Evolutionary conservation across 1,140 invertebrate species (phyloP), one percentile per base, ranked within the genome.

Genomic region (Gryllus bimaculatus): DNA sequence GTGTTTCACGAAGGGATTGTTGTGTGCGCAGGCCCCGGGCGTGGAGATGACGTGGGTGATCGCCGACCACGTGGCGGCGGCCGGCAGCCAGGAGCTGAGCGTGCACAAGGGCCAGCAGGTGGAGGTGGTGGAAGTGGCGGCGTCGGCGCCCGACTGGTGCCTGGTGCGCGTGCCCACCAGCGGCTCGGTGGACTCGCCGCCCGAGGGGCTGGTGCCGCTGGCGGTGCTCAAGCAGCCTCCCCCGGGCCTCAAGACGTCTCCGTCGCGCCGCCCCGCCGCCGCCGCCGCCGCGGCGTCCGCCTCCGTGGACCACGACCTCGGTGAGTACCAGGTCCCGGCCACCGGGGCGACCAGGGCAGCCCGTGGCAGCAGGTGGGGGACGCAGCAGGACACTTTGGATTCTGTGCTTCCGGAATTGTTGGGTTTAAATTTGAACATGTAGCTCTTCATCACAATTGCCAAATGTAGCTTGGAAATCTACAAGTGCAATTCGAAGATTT

Each of bases 21-120:
- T 5, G 26, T 82, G 10, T 66, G 10, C 83, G 80, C 86, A 92
- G 91, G 88, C 90, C 78, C 79, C 75, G 78, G 91, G 90, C 54
- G 87, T 90, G 80, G 95, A 96, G 83, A 93, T 95, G 89, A 95
- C 93, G 77, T 95, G 94, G 93, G 94, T 96, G 79, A 89, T 96
- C 13, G 91, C 91, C 21, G 95, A 96, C 84, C 92, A 94, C 84
- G 87, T 87, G n/a, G 93, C 94, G 13, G 85, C 90, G 7, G 86
- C 88, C 5, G 90, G 90, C 78, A 86, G 90, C 15, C 90, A 91
- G 54, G 94, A 96, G 85, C 84, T 96, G 80, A 91, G 89, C 39
- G 94, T 96, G 10, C 88, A 86, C 74, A 95, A 95, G 84, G 94
- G 94, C 12, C 96, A 97, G 85, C 95, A 97, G 86, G 96, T 98